phyloP scores from a whole-genome alignment of 2,888 invertebrate genomes.

The Acleris holmiana region DNA sequence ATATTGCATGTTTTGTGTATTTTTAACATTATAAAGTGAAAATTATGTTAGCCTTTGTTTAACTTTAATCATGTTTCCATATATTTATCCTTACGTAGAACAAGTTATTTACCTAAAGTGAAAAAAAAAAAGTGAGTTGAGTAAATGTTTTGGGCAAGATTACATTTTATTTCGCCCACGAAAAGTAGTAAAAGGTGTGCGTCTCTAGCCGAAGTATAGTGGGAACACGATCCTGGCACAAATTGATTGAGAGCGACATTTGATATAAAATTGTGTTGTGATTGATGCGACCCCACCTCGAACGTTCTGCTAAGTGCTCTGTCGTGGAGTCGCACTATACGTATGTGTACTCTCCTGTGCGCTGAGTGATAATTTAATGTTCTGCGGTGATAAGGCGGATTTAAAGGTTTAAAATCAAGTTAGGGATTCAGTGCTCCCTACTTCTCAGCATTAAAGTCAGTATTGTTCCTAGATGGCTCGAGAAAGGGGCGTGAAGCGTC shows the following conservation, averaged over 20 bases:
- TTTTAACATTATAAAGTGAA: no score
- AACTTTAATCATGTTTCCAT: no score
- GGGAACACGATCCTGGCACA: slow-evolving; percentile 77
- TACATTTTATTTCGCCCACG: slow-evolving; percentile 43
- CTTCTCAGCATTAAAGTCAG: neutral
- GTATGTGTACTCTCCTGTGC: slow-evolving; percentile 46
- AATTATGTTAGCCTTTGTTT: no score
- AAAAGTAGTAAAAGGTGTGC: slow-evolving; percentile 56
- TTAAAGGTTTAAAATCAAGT: neutral
- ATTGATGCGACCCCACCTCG: slow-evolving; percentile 81
- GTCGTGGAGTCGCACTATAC: slow-evolving; percentile 58
- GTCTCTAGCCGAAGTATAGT: slow-evolving; percentile 59
- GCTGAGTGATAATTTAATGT: slow-evolving; percentile 5
- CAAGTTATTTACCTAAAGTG: neutral
- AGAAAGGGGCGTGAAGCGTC: slow-evolving; percentile 60
- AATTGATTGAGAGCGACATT: slow-evolving; percentile 84
- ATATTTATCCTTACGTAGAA: neutral
- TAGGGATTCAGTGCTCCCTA: neutral
- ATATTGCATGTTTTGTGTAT: no score
- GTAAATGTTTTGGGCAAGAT: slow-evolving; percentile 35
- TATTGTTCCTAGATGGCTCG: slow-evolving; percentile 54
- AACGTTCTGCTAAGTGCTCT: slow-evolving; percentile 79
- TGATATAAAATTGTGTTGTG: slow-evolving; percentile 84
- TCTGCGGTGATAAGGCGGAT: slow-evolving; percentile 2
- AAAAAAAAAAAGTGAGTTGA: neutral